These are phyloP conservation scores for Mythimna ferrago DNA, from an alignment of 2,888 invertebrate genomes.

Conservation along the genomic window DNA sequence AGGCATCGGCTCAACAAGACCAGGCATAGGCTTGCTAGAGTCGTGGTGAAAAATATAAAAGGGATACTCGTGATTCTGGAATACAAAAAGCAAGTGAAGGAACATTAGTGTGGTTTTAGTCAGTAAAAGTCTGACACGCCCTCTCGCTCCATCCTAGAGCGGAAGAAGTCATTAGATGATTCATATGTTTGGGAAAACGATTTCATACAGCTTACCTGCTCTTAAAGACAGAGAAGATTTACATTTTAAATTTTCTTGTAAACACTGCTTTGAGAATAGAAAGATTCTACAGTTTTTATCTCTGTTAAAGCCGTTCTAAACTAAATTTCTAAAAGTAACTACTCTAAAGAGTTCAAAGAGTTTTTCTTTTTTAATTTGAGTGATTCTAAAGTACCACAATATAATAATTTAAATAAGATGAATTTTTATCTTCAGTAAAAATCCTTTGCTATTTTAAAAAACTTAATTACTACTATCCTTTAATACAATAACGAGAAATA, in stretches of 20 bases:
- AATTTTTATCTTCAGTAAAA: not conserved
- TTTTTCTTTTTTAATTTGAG: not conserved
- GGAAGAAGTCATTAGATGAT: too few species aligned
- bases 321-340: not conserved
- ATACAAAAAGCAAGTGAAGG: too few species aligned
- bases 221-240: not conserved
- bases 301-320: not conserved
- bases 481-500: not conserved
- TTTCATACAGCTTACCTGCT: constrained; percentile 33
- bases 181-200: constrained; percentile 33
- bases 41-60: too few species aligned
- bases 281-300: not conserved
- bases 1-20: too few species aligned
- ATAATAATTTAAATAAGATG: not conserved
- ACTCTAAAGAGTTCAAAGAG: not conserved
- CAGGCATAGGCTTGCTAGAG: too few species aligned
- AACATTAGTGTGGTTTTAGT: too few species aligned
- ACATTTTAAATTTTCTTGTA: constrained; percentile 8
- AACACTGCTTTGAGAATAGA: constrained; percentile 1
- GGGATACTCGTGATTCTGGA: too few species aligned
- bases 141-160: too few species aligned
- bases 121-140: too few species aligned
- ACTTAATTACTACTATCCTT: not conserved
- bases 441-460: too few species aligned
- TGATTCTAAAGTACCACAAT: not conserved